Conservation (phyloP, 1,140 invertebrate species). For the Ostrea edulis region DNA sequence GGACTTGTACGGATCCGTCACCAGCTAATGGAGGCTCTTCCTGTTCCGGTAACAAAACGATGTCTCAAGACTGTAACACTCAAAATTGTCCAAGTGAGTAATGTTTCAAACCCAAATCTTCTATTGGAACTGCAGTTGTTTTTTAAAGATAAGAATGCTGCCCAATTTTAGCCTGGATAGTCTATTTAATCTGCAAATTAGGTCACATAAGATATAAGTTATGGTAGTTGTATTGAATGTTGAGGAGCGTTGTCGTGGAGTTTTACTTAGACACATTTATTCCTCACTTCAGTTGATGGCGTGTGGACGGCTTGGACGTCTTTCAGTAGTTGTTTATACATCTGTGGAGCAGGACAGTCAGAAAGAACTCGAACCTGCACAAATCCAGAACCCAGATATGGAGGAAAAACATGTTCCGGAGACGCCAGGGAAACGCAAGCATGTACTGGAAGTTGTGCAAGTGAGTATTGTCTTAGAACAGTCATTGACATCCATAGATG, state of each 20-base stretch:
- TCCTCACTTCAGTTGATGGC: slow-evolving; percentile 31
- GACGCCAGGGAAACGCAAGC: slow-evolving; percentile 22
- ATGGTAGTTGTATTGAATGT: neutral
- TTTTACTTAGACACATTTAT: neutral
- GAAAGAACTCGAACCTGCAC: slow-evolving; percentile 29
- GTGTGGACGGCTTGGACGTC: slow-evolving; percentile 34
- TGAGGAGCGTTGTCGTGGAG: too few species aligned
- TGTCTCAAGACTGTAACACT: slow-evolving; percentile 27
- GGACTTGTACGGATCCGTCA: slow-evolving; percentile 19
- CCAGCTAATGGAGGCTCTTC: slow-evolving; percentile 35
- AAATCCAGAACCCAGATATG: slow-evolving; percentile 30
- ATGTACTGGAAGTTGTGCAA: slow-evolving; percentile 22
- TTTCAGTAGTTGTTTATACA: slow-evolving; percentile 26
- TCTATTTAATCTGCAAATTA: too few species aligned
- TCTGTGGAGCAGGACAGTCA: slow-evolving; percentile 2
- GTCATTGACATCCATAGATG: too few species aligned
- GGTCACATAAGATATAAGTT: neutral
- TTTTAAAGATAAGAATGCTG: neutral
- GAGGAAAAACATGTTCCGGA: slow-evolving; percentile 54
- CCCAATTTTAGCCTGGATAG: too few species aligned
- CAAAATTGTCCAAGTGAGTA: slow-evolving; percentile 33
- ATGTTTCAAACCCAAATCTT: neutral
- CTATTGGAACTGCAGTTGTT: neutral
- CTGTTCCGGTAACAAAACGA: neutral
- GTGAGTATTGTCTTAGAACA: neutral